Percentiles rank a stretch among this genome's conserved stretches.
Evolutionary conservation across 2,888 invertebrate species (phyloP).

Genomic region (Andrena trimmerana): DNA sequence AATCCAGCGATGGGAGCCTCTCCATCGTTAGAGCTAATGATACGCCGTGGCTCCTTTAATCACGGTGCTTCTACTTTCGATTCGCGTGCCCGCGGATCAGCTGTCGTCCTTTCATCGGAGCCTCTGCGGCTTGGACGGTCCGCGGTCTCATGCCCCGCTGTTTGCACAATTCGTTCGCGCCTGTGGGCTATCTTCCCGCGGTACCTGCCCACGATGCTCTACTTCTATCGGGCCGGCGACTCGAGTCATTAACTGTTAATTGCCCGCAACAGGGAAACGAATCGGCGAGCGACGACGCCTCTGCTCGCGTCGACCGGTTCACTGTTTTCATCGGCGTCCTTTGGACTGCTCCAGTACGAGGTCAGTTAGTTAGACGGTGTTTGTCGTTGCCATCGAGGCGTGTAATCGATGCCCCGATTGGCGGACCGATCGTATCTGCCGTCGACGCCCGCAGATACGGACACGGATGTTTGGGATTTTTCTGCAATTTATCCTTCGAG

Average conservation of each 20-base stretch:
- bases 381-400: not conserved
- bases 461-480: not conserved
- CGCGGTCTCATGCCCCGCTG: too few relatives aligned
- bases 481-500: not conserved
- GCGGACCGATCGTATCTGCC: not conserved
- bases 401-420: not conserved
- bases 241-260: constrained; percentile 36
- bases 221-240: constrained; percentile 29
- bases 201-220: constrained; percentile 19
- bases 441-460: not conserved
- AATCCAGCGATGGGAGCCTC: constrained; percentile 3
- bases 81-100: constrained; percentile 11
- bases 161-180: constrained; percentile 13
- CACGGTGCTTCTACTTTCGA: constrained; percentile 8
- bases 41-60: constrained; percentile 16
- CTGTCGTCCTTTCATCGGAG: constrained; percentile 3
- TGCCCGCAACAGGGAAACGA: constrained; percentile 11
- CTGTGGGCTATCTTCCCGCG: constrained; percentile 6
- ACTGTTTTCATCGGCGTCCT: not conserved
- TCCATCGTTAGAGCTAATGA: constrained; percentile 32
- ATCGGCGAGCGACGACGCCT: not conserved
- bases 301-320: not conserved
- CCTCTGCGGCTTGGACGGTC: not conserved
- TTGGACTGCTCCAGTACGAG: not conserved
- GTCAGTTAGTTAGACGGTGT: not conserved